Base-by-base conservation (phyloP, 2,113 vertebrate genomes). In the Camelus bactrianus region DNA sequence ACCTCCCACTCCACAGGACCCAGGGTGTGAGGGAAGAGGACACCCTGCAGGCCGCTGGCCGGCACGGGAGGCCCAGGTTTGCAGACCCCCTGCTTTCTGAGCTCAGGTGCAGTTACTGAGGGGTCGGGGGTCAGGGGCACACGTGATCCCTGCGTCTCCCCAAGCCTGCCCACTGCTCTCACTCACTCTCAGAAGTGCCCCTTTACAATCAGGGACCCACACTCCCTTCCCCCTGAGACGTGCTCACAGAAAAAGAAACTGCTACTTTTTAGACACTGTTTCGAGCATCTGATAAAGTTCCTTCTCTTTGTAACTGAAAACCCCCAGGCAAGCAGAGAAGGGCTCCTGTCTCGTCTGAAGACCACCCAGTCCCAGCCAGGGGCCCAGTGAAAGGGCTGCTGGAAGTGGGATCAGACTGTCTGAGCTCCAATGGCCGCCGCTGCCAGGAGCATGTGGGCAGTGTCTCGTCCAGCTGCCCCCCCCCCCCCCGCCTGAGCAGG, bases 401-500 rank as follows among this genome's bases (percentile, higher is more conserved):
- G 48, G 19, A 7, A 8, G 3, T 13, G n/a, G 15, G 62, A 28
- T n/a, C 76, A 58, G 62, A 35, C 14, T 6, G 4, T 16, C 89
- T 20, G 76, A 46, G 56, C 1, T 42, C 38, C 38, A 42, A 42
- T 5, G 38, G 38, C 38, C 5, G 38, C 38, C 38, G 38, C 22
- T 1, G 60, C 52, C 35, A 56, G 70, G 77, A 65, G 20, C 4
- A 17, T 0, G 20, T 2, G 26, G 79, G 46, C n/a, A 28, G 46
- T 3, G n/a, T 26, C 14, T 4, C 4, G 30, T n/a, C 22, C 0
- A 2, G 38, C 38, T 0, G 4, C 35, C 56, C 12, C 8, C 2
- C 26, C 6, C 58, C 35, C 81, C 46, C 64, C 6, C 3, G 6
- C 42, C 46, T 16, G 20, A 58, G 24, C 11, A 6, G 0, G 1